Conservation (phyloP, 1,140 invertebrate genomes). For the Maconellicoccus hirsutus region DNA sequence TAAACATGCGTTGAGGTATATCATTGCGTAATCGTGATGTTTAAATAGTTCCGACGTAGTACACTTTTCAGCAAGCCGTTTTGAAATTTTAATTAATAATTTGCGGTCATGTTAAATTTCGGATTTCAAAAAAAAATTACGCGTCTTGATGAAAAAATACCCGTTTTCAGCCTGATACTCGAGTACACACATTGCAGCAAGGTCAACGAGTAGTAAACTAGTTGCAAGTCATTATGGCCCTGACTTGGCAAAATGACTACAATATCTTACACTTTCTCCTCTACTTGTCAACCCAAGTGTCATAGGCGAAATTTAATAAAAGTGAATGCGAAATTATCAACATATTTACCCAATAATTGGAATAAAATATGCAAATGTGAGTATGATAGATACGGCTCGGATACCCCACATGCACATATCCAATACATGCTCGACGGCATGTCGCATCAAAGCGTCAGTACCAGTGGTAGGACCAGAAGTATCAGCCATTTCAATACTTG, state of each 20-base stretch:
- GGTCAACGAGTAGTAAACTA: slow-evolving; percentile 3
- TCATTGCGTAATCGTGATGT: background rate
- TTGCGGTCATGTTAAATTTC: background rate
- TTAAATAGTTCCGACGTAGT: too few species aligned
- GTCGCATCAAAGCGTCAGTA: slow-evolving; percentile 47
- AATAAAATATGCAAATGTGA: slow-evolving; percentile 70
- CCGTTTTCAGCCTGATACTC: background rate
- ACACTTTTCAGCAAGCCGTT: background rate
- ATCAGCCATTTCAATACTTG: background rate
- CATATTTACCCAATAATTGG: slow-evolving; percentile 74
- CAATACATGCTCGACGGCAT: slow-evolving; percentile 68
- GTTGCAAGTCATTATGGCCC: slow-evolving; percentile 5
- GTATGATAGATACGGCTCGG: slow-evolving; percentile 66
- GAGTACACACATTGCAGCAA: background rate
- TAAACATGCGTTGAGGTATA: background rate
- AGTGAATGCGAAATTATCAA: background rate
- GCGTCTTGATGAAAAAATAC: background rate
- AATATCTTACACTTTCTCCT: background rate
- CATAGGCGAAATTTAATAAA: background rate
- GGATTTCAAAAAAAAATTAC: background rate
- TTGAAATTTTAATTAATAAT: background rate
- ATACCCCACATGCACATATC: slow-evolving; percentile 73
- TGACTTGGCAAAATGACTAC: background rate
- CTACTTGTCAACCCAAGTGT: background rate
- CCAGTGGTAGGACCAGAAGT: background rate